phyloP scores from a whole-genome alignment of 2,888 invertebrate species.

The Agrochola macilenta region DNA sequence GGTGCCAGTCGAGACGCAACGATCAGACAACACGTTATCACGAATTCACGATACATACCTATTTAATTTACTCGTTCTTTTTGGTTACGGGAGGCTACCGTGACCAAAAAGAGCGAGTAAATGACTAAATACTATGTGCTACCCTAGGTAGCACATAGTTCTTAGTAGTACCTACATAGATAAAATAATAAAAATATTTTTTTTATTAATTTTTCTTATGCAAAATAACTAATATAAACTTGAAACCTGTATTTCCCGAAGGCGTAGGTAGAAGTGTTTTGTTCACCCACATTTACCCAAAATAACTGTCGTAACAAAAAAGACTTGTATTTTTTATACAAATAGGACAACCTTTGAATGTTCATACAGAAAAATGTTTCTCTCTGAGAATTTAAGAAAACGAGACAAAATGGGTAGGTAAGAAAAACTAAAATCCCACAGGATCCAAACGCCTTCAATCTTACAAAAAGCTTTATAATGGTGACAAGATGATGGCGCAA shows the following conservation, averaged over 20 bases:
- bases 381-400: too few species aligned
- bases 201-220: neutral
- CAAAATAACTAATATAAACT: neutral
- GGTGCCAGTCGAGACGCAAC: slow-evolving; percentile 47
- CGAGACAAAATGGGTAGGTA: neutral
- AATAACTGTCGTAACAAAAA: neutral
- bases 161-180: neutral
- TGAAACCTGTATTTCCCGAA: neutral
- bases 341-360: neutral
- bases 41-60: slow-evolving; percentile 47
- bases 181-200: neutral
- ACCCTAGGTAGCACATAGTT: neutral
- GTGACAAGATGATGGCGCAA: slow-evolving; percentile 21
- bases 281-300: neutral
- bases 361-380: too few species aligned
- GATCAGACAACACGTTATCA: slow-evolving; percentile 47
- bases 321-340: neutral
- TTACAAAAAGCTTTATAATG: slow-evolving; percentile 32
- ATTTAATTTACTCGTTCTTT: slow-evolving; percentile 40
- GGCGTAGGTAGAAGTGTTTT: neutral
- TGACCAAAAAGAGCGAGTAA: too few species aligned
- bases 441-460: slow-evolving; percentile 18
- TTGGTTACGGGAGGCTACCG: neutral
- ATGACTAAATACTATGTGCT: too few species aligned
- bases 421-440: slow-evolving; percentile 13